Base-by-base conservation (phyloP, 2,113 vertebrate species). In the Pyxicephalus adspersus region DNA sequence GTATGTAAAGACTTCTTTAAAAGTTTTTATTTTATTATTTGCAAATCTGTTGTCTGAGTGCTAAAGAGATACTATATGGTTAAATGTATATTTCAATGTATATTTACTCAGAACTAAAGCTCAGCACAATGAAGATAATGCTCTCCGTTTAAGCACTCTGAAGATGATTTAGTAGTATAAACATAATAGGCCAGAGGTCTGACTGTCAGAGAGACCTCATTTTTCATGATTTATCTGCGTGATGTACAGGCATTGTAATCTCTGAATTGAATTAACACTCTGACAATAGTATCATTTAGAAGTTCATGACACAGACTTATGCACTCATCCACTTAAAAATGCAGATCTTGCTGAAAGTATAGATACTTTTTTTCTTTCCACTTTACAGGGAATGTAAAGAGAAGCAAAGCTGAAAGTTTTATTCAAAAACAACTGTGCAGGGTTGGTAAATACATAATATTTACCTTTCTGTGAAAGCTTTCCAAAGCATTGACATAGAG, bases 121-220 rank as follows among this genome's bases (percentile, higher is more conserved):
- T 71, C 7, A 52, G 45, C 67, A 54, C 45, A 52, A 54, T n/a
- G 65, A n/a, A 51, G 34, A 52, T 71, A 71, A 71, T 71, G 28
- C 52, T 26, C 50, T 71, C 67, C 23, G 28, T 50, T 23, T 26
- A 58, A 74, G n/a, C n/a, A 74, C 20, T 29, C 18, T 57, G 54
- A 58, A 74, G 71, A 74, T 74, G 45, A 74, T 74, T 74, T 57
- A 60, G 2, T 55, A 74, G 71, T 38, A 63, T 75, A 61, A 25
- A 34, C 58, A 28, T 34, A 75, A 45, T 26, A 16, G 57, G 9
- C 34, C 25, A 76, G 22, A 50, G 60, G 38, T 26, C 50, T 23
- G 20, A 51, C 22, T n/a, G 34, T 76, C 18, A 64, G 23, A 19
- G 31, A 16, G 52, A 75, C 57, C 29, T 45, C 55, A 61, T 34